Evolutionary conservation across 1,140 invertebrate genomes (phyloP).

Genomic region (Teleogryllus occipitalis): DNA sequence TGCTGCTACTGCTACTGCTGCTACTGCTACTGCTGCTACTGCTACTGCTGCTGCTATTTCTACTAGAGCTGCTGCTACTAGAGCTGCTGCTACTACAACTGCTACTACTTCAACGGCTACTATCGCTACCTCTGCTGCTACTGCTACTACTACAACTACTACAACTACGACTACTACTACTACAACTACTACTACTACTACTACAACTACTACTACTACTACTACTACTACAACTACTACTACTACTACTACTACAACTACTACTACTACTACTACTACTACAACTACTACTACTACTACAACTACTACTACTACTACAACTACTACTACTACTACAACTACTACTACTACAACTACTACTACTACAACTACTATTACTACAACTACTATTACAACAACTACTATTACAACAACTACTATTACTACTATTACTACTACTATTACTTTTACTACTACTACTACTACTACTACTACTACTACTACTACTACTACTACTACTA

Average conservation of each 20-base stretch:
- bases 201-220: slow-evolving; percentile 12
- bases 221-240: slow-evolving; percentile 9
- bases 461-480: slow-evolving; percentile 7
- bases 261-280: slow-evolving; percentile 11
- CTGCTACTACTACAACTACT: no score
- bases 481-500: slow-evolving; percentile 7
- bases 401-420: background rate
- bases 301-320: slow-evolving; percentile 12
- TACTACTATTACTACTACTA: slow-evolving; percentile 6
- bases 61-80: background rate
- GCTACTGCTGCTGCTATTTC: background rate
- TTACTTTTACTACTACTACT: background rate
- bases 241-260: slow-evolving; percentile 13
- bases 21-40: slow-evolving; percentile 6
- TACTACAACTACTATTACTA: no score
- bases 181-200: slow-evolving; percentile 9
- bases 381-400: background rate
- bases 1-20: background rate
- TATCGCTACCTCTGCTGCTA: background rate
- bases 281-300: slow-evolving; percentile 8
- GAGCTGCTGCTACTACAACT: slow-evolving; percentile 8
- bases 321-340: slow-evolving; percentile 10
- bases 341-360: slow-evolving; percentile 11
- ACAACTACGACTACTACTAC: no score
- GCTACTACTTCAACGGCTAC: background rate